Base-by-base conservation (phyloP, 2,888 invertebrate genomes). In the Zaprionus lineosus region DNA sequence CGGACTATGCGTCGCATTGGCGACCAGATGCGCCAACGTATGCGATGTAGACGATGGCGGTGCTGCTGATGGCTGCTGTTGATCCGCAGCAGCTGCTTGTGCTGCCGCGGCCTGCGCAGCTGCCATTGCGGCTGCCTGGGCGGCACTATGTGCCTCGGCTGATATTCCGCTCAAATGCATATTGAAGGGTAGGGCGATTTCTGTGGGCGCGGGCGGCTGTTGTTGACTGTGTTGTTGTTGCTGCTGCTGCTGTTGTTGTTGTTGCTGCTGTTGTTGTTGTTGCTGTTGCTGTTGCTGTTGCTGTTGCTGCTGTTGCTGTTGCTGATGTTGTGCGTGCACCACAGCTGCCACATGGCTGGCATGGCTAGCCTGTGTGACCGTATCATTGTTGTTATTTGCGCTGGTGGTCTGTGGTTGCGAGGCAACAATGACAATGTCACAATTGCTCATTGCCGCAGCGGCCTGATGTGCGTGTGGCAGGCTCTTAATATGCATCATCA, bases 341-440 rank as follows among this genome's bases (percentile, higher is more conserved):
- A 70, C 79, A 36, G 82, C 74, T 33, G 79, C 63, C 67, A 67
- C 75, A 75, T 76, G 74, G 57, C 63, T 67, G 57, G 66, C 77
- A 65, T 83, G 82, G 34, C 60, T 74, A 9, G 81, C 69, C 66
- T 83, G 84, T 56, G 84, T 86, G 36, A 82, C 83, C 31, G 86
- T 86, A 53, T 86, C 83, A 66, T 84, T 87, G 71, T 84, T 87
- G 41, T 81, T 86, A 53, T 77, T 83, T 37, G 84, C 83, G 58
- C 52, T 86, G 9, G 85, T 84, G 33, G 88, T 82, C 71, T 87
- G 88, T 52, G 88, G 88, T 59, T 88, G 86, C 36, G 89, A 81
- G 56, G 89, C 79, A 72, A 89, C 89, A 65, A 89, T 89, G 64
- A 89, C 89, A 65, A 89, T 89, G 75, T 89, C 89, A 78, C 89